Evolutionary conservation across 1,140 invertebrate species (phyloP).

Genomic region (Drosophila suzukii): DNA sequence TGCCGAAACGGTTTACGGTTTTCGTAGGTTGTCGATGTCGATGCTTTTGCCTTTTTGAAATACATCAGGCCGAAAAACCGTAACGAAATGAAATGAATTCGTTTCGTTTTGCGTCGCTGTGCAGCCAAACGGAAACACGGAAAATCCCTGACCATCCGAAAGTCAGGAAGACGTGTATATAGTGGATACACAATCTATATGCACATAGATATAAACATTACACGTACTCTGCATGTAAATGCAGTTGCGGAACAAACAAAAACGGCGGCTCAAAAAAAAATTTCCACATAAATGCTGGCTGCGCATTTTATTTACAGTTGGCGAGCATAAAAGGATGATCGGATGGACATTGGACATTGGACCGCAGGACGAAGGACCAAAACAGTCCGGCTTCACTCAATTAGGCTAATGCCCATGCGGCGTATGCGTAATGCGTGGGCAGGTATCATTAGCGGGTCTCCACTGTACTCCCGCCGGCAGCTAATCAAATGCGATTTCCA

Average conservation of each 20-base stretch:
- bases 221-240: slow-evolving; percentile 32
- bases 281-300: slow-evolving; percentile 68
- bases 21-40: slow-evolving; percentile 27
- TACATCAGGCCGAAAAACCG: slow-evolving; percentile 79
- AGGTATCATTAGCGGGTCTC: slow-evolving; percentile 15
- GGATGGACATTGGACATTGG: slow-evolving; percentile 33
- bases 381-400: slow-evolving; percentile 61
- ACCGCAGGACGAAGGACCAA: neutral
- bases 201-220: slow-evolving; percentile 38
- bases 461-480: slow-evolving; percentile 29
- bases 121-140: slow-evolving; percentile 76
- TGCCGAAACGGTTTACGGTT: slow-evolving; percentile 41
- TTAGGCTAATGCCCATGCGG: slow-evolving; percentile 71
- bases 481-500: slow-evolving; percentile 54
- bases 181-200: neutral
- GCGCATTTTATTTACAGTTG: slow-evolving; percentile 80
- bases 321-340: slow-evolving; percentile 70
- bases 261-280: slow-evolving; percentile 34
- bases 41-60: slow-evolving; percentile 59
- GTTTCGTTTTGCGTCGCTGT: slow-evolving; percentile 54
- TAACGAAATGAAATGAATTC: slow-evolving; percentile 82
- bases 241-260: slow-evolving; percentile 62
- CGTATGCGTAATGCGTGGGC: slow-evolving; percentile 61
- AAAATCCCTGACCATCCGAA: slow-evolving; percentile 54
- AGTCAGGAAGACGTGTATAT: slow-evolving; percentile 42